Evolutionary conservation across 2,797 vertebrate genomes (phyloP), one percentile per base, ranked within the genome.

Genomic region (Lindbergichthys nudifrons): DNA sequence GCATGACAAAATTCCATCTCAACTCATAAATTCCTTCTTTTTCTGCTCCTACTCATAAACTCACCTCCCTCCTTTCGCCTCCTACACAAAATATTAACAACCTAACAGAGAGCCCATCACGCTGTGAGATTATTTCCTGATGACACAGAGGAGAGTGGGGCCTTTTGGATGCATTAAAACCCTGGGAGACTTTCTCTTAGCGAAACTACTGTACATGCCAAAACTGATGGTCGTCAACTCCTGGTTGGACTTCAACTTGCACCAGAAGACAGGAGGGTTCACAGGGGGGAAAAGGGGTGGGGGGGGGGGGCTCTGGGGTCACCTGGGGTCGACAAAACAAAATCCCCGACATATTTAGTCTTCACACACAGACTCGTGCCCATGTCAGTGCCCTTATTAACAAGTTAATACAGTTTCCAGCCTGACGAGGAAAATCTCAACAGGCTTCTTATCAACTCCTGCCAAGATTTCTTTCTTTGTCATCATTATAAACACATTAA

Each of bases 111-210:
- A 91, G 18, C 16, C 58, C 56, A 80, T 73, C 73, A 26, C 80
- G 78, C 69, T 54, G 71, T 63, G 48, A 79, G 73, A 87, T 86
- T 79, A 80, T 77, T 85, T 85, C 87, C 79, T 67, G 65, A 83
- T 79, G 77, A 76, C 51, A 65, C 36, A 10, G 12, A 66, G 26
- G 51, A 66, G 63, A 69, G 53, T 7, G 4, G 48, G 64, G 58
- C 36, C 58, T 46, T 39, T 43, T 47, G 58, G n/a, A 68, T 32
- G 18, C 51, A 69, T 66, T 63, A 60, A 83, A 79, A 48, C 23
- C 43, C 18, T 19, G 4, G n/a, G 56, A 56, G 53, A 53, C 30
- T 83, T 70, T 71, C 61, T 60, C n/a, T 30, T 32, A 3, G 36
- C 6, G 41, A 36, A 65, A 81, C 53, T 75, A 50, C 18, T 70